Conservation (phyloP, 2,797 vertebrate genomes). For the Orientallactaga sibirica region DNA sequence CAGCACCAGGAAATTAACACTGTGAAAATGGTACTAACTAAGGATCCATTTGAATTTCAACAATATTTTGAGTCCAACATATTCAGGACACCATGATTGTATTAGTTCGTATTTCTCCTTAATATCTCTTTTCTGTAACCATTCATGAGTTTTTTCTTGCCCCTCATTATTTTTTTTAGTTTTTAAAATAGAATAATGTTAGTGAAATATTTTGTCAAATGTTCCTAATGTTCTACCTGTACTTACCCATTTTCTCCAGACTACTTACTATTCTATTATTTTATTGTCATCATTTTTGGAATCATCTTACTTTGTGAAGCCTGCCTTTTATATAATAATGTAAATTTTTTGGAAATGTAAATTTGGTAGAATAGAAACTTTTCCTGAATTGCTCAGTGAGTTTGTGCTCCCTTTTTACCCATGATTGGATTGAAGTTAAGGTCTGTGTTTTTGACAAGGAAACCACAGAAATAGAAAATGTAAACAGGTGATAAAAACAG, state of each 20-base stretch:
- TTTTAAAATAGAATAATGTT: neutral
- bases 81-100: neutral
- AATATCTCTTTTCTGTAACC: neutral
- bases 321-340: constrained; percentile 4
- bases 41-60: neutral
- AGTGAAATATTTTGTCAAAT: neutral
- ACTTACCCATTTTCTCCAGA: neutral
- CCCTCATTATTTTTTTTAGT: neutral
- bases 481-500: neutral
- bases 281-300: constrained; percentile 46
- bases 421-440: neutral
- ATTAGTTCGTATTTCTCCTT: neutral
- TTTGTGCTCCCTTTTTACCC: constrained; percentile 43
- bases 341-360: neutral
- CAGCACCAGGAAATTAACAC: neutral
- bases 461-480: neutral
- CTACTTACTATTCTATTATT: constrained; percentile 7
- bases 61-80: neutral
- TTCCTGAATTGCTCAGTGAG: neutral
- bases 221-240: neutral
- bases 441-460: neutral
- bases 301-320: neutral
- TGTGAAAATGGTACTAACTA: neutral
- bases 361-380: constrained; percentile 5
- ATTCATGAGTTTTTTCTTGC: neutral